These are phyloP conservation scores for Stylophora pistillata DNA, from an alignment of 64 coral and sea anemone genomes.

Conservation along the genomic window DNA sequence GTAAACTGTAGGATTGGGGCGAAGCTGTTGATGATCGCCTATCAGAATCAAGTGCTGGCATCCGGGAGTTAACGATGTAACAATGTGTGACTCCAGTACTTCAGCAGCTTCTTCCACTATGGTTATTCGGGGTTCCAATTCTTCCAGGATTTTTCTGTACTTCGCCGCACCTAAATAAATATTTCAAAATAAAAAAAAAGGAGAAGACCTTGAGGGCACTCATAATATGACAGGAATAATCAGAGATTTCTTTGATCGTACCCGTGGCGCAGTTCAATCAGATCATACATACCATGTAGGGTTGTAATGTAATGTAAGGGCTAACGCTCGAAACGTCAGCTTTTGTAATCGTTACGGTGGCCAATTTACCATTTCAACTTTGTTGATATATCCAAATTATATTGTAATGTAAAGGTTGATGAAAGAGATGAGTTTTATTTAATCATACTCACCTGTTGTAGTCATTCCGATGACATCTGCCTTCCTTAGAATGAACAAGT, in stretches of 20 bases:
- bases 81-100: slow-evolving; percentile 95
- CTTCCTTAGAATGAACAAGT: slow-evolving; percentile 7
- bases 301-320: not conserved
- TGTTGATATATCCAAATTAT: too few species aligned
- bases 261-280: too few species aligned
- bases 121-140: slow-evolving; percentile 82
- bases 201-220: too few species aligned
- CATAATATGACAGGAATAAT: too few species aligned
- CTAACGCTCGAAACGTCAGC: too few species aligned
- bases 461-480: slow-evolving; percentile 45
- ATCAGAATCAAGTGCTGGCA: slow-evolving; percentile 97
- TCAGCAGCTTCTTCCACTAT: slow-evolving; percentile 99
- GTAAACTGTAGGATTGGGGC: slow-evolving; percentile 91
- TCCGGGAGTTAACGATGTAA: slow-evolving; percentile 81
- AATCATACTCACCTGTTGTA: slow-evolving; percentile 13
- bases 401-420: not conserved
- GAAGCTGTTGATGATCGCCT: slow-evolving; percentile 92
- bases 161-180: slow-evolving; percentile 88
- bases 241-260: too few species aligned
- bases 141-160: slow-evolving; percentile 66
- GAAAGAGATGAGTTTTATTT: not conserved
- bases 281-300: too few species aligned
- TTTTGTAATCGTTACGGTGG: too few species aligned
- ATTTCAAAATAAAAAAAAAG: too few species aligned
- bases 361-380: too few species aligned